These are phyloP conservation scores for Caenorhabditis sinica DNA, from an alignment of 2,888 invertebrate genomes.

Conservation along the genomic window DNA sequence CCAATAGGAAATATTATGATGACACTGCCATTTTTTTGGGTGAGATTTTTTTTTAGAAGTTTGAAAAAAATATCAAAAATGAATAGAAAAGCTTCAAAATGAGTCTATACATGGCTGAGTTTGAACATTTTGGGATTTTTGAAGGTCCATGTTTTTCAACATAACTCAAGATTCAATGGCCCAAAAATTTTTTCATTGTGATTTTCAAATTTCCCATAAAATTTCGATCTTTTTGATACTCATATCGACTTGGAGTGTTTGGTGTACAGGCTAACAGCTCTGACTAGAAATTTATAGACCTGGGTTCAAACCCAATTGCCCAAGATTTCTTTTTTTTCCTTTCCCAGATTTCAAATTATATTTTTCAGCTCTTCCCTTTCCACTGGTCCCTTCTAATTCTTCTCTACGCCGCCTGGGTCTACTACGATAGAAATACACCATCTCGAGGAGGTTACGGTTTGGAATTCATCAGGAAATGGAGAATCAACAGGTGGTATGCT, in stretches of 20 bases:
- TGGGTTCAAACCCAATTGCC: too few species aligned
- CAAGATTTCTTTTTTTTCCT: background rate
- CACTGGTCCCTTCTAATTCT: conserved; percentile 56
- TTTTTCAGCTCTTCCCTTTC: conserved; percentile 82
- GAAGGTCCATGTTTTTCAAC: too few species aligned
- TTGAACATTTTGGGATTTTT: too few species aligned
- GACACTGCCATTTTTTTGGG: conserved; percentile 56
- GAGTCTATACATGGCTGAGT: conserved; percentile 5
- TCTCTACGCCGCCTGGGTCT: conserved; percentile 86
- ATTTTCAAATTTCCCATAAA: too few species aligned
- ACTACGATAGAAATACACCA: conserved; percentile 87
- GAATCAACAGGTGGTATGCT: conserved; percentile 89
- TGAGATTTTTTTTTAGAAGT: conserved; percentile 7
- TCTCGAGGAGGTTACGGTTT: conserved; percentile 82
- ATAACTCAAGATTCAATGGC: too few species aligned
- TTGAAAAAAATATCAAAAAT: background rate
- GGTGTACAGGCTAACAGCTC: too few species aligned
- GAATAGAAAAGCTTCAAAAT: background rate
- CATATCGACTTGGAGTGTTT: too few species aligned
- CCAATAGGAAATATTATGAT: conserved; percentile 53
- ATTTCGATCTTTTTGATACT: too few species aligned
- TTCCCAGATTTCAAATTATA: too few species aligned
- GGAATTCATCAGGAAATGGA: conserved; percentile 62
- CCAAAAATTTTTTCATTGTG: too few species aligned
- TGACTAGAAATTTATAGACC: too few species aligned